phyloP scores from a whole-genome alignment of 1,140 invertebrate genomes.

The Littorina saxatilis region DNA sequence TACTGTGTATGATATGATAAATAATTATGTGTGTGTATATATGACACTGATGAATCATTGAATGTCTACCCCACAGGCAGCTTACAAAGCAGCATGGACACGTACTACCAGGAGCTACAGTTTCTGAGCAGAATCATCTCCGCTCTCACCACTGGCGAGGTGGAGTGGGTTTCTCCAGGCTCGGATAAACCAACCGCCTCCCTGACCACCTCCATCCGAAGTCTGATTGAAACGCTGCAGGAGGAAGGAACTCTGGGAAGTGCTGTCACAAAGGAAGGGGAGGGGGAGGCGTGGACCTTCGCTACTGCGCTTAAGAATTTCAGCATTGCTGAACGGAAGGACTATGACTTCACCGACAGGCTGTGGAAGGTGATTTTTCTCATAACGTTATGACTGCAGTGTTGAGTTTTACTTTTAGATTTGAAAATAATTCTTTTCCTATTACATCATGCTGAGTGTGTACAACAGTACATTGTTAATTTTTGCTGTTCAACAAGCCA shows the following conservation, averaged over 20 bases:
- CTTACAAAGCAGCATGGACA: slow-evolving; percentile 45
- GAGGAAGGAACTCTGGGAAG: slow-evolving; percentile 35
- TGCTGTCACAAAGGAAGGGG: slow-evolving; percentile 22
- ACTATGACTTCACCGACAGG: slow-evolving; percentile 64
- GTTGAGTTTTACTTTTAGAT: too few relatives aligned
- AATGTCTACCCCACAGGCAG: too few relatives aligned
- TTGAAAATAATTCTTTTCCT: too few relatives aligned
- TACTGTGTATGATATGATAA: too few relatives aligned
- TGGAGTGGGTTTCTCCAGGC: slow-evolving; percentile 51
- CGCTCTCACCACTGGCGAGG: slow-evolving; percentile 48
- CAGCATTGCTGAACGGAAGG: slow-evolving; percentile 49
- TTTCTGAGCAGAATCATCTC: slow-evolving; percentile 49
- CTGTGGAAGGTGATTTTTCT: slow-evolving; percentile 55
- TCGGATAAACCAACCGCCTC: slow-evolving; percentile 36
- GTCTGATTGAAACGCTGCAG: slow-evolving; percentile 49
- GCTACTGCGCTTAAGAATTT: slow-evolving; percentile 31
- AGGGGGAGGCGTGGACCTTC: slow-evolving; percentile 24
- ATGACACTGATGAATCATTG: too few relatives aligned
- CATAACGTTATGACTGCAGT: too few relatives aligned
- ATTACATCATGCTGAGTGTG: too few relatives aligned
- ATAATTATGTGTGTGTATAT: too few relatives aligned
- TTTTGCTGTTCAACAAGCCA: too few relatives aligned
- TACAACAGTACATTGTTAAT: too few relatives aligned
- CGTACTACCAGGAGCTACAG: slow-evolving; percentile 49
- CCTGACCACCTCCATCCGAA: slow-evolving; percentile 47